Conservation (phyloP, 2,113 vertebrate species). For the Furnarius figulus region DNA sequence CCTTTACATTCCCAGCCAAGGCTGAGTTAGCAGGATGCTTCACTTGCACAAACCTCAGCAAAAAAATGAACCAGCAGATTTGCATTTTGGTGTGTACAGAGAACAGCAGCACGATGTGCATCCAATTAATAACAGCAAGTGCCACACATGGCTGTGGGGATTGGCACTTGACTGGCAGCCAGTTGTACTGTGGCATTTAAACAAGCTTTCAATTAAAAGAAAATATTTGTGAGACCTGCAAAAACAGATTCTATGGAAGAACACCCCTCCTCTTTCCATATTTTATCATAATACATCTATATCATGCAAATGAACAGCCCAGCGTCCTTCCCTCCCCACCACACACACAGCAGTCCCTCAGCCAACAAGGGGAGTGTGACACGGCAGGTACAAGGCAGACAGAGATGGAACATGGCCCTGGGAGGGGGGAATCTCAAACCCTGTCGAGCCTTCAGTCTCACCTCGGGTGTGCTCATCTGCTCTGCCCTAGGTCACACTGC, state of each 20-base stretch:
- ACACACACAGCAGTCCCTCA: background rate
- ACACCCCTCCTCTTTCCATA: background rate
- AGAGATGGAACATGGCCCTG: background rate
- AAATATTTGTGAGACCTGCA: slow-evolving; percentile 49
- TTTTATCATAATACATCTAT: background rate
- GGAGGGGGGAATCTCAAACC: background rate
- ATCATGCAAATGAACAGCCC: background rate
- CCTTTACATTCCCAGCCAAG: slow-evolving; percentile 18
- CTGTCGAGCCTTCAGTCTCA: fast-evolving
- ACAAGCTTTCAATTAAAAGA: slow-evolving; percentile 53
- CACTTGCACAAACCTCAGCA: slow-evolving; percentile 41
- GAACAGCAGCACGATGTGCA: slow-evolving; percentile 16
- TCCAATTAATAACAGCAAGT: slow-evolving; percentile 50
- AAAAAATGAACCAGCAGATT: slow-evolving; percentile 7
- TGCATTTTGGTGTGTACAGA: slow-evolving; percentile 19
- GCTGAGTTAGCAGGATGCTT: background rate
- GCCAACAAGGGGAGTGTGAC: background rate
- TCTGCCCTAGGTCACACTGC: background rate
- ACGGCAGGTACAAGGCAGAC: background rate
- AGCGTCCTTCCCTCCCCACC: background rate
- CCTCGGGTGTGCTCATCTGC: background rate
- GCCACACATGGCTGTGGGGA: slow-evolving; percentile 23
- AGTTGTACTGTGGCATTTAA: slow-evolving; percentile 50
- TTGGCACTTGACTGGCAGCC: slow-evolving; percentile 61
- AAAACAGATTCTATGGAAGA: background rate